phyloP scores from a whole-genome alignment of 2,113 vertebrate species.

The Perognathus longimembris region DNA sequence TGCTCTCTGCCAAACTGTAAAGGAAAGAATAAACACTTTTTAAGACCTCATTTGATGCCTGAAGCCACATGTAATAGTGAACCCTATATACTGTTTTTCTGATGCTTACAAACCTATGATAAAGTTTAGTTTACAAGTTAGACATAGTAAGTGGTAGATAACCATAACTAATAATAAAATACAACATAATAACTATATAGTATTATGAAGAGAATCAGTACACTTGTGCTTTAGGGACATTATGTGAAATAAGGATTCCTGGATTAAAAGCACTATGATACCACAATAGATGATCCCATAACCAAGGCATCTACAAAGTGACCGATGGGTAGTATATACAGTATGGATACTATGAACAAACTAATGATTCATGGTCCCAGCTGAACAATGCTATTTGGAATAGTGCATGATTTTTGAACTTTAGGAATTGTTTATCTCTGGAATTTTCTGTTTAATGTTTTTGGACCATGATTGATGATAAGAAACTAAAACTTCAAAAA shows the following conservation, averaged over 20 bases:
- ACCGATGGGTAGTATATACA: background rate
- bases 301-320: background rate
- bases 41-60: background rate
- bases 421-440: background rate
- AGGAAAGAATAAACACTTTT: background rate
- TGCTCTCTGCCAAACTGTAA: background rate
- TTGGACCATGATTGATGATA: background rate
- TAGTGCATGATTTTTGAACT: background rate
- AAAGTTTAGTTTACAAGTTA: background rate
- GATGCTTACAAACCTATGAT: background rate
- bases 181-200: conserved; percentile 1
- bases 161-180: background rate
- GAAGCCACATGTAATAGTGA: background rate
- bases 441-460: background rate
- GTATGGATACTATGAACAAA: background rate
- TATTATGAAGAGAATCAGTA: background rate
- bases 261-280: background rate
- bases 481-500: background rate
- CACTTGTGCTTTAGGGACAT: background rate
- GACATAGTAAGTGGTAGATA: background rate
- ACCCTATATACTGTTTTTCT: background rate
- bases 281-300: background rate
- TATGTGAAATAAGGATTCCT: background rate
- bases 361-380: background rate
- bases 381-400: background rate